phyloP scores from a whole-genome alignment of 2,113 vertebrate genomes.

The Chaetops frenatus region DNA sequence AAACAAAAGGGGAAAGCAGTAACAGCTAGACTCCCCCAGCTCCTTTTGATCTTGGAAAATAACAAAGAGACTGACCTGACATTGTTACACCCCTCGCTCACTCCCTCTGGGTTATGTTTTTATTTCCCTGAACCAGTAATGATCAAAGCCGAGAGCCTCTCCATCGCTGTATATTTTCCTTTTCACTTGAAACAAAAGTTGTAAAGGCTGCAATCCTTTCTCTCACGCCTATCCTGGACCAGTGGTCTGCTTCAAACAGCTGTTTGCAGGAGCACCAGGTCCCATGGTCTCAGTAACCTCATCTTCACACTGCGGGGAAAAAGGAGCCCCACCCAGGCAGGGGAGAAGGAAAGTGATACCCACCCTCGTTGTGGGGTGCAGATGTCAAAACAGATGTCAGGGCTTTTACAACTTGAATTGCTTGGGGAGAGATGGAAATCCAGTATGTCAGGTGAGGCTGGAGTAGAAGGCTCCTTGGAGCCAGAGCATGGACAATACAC shows the following conservation, averaged over 20 bases:
- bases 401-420: background rate
- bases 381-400: background rate
- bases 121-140: background rate
- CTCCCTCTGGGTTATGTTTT: background rate
- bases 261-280: background rate
- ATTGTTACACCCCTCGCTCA: background rate
- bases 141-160: conserved; percentile 29
- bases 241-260: background rate
- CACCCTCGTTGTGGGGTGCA: background rate
- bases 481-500: fast-evolving
- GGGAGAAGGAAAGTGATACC: background rate
- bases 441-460: fast-evolving
- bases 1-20: background rate
- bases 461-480: background rate
- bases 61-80: background rate
- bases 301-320: fast-evolving
- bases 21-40: background rate
- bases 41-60: background rate
- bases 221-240: background rate
- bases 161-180: background rate
- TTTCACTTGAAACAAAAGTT: background rate
- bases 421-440: background rate
- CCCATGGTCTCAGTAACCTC: background rate
- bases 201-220: background rate
- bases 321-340: background rate